A percentile compares a stretch with the other conserved stretches of the same genome.
phyloP scores from a whole-genome alignment of 2,113 vertebrate genomes.

The Rhinoderma darwinii region DNA sequence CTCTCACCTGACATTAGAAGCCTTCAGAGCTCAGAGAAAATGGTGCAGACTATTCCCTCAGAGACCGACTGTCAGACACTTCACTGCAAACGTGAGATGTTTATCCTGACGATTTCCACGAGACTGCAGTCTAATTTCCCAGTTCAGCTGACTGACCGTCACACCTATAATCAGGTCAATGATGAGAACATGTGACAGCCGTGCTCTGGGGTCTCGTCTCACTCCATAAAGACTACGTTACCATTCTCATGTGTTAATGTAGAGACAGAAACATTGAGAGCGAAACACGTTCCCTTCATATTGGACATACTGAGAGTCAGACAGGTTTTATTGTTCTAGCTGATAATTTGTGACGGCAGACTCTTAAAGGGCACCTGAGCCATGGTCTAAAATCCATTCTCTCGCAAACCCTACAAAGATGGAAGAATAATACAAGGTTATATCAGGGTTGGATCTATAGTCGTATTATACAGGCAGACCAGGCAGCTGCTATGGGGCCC shows the following conservation, averaged over 20 bases:
- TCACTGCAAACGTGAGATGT: conserved; percentile 35
- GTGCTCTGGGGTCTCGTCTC: not conserved
- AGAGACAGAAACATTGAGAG: not conserved
- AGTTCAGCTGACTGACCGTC: conserved; percentile 45
- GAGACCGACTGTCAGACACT: conserved; percentile 46
- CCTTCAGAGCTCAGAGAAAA: conserved; percentile 12
- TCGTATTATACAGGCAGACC: not conserved
- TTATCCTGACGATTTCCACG: conserved; percentile 43
- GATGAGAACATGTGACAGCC: conserved; percentile 23
- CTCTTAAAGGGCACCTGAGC: not conserved
- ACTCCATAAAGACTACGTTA: not conserved
- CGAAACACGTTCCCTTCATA: not conserved
- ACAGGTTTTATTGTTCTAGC: not conserved
- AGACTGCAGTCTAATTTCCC: conserved; percentile 47
- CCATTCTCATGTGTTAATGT: not conserved
- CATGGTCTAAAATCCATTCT: not conserved
- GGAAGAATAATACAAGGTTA: not conserved
- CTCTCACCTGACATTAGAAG: conserved; percentile 26
- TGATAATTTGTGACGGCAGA: not conserved
- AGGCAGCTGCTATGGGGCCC: not conserved
- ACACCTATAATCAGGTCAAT: conserved; percentile 42
- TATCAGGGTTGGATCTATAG: not conserved
- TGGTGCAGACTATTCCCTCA: not conserved
- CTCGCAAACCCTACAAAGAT: not conserved
- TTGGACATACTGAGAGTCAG: not conserved